Base-by-base conservation (phyloP, 64 coral and sea anemone genomes). In the Pocillopora damicornis region DNA sequence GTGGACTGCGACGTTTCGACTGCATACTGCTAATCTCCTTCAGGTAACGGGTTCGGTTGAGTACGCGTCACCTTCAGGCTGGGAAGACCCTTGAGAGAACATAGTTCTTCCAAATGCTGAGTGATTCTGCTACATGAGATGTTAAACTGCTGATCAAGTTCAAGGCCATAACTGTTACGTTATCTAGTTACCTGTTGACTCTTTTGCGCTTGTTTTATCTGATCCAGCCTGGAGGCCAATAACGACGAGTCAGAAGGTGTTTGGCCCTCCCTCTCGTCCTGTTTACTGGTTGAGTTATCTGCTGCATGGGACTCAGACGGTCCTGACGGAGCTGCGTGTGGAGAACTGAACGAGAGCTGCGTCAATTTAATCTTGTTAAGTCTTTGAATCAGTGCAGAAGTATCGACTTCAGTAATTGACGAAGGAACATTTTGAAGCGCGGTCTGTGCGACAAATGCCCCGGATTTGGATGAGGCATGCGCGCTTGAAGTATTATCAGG, bases 341-440 rank as follows among this genome's bases (percentile, higher is more conserved):
- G 75, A 16, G 76, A 45, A 73, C 66, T 77, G 42, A 79, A 64
- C 17, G 79, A 76, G 25, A 86, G 89, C 74, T 92, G 90, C 0
- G 75, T 86, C 75, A 76, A 16, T 78, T 92, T 92, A 56, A 92
- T 92, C 20, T 62, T 86, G 36, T 92, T 92, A 56, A 92, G 73
- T 86, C 90, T 92, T 23, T 79, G 66, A 61, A 92, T 92, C 9
- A 92, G 81, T 37, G 84, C 83, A 37, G 65, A 92, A n/a, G 80
- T 75, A 14, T 84, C 74, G 23, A 90, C 75, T 9, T 90, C 80
- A 59, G 67, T 35, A 22, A 37, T 76, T 23, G 79, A 22, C 9
- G 81, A 84, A 30, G 65, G 57, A n/a, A 35, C 23, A 62, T 63
- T 80, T 63, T 80, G 18, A 58, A 56, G 69, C 16, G 80, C 2